phyloP scores from a whole-genome alignment of 2,888 invertebrate species.

The Dexiosoma caninum region DNA sequence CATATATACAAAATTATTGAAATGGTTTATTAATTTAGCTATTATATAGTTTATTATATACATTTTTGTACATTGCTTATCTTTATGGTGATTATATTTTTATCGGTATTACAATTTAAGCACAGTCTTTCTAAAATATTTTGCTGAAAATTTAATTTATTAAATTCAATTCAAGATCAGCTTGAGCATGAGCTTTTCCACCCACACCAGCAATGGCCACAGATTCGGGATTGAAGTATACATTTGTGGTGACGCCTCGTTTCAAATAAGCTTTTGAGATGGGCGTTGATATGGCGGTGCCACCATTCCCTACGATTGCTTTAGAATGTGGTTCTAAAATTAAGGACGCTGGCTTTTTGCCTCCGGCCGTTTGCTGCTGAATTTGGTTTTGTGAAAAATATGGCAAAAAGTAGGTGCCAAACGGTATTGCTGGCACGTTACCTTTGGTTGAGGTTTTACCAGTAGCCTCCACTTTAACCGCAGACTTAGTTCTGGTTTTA shows the following conservation, averaged over 20 bases:
- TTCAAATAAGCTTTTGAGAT: conserved; percentile 83
- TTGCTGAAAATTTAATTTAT: conserved; percentile 66
- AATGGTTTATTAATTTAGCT: conserved; percentile 22
- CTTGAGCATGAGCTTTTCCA: conserved; percentile 86
- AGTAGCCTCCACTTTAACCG: conserved; percentile 73
- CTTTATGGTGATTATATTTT: background rate
- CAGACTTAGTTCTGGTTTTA: conserved; percentile 13
- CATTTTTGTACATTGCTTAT: conserved; percentile 7
- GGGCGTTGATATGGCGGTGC: conserved; percentile 85
- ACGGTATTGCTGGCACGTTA: conserved; percentile 73
- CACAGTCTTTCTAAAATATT: conserved; percentile 36
- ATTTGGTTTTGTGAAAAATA: conserved; percentile 67
- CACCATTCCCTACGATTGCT: conserved; percentile 82
- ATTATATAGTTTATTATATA: background rate
- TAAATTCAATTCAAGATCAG: conserved; percentile 82
- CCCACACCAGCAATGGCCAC: conserved; percentile 87
- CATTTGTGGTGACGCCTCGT: conserved; percentile 81
- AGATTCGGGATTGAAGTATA: conserved; percentile 83
- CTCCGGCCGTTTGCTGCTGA: conserved; percentile 40
- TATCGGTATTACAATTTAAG: background rate
- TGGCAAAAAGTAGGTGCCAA: conserved; percentile 74
- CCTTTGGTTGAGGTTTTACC: conserved; percentile 73
- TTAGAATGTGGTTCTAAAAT: conserved; percentile 83
- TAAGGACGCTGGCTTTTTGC: conserved; percentile 73
- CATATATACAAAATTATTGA: no score